phyloP scores from a whole-genome alignment of 2,888 invertebrate genomes.

The Latrodectus hesperus region DNA sequence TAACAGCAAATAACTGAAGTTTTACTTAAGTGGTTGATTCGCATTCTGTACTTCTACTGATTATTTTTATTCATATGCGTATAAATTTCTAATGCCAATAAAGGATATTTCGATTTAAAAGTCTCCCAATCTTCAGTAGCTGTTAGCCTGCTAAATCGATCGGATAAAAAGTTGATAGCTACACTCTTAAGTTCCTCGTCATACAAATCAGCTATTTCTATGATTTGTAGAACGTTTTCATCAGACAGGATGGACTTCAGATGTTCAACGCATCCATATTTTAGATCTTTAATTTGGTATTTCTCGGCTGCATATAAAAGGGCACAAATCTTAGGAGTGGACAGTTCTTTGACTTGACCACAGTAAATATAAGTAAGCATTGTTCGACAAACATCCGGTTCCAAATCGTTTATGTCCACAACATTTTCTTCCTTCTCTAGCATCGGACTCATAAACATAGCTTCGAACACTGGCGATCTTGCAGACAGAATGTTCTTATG shows the following conservation, averaged over 20 bases:
- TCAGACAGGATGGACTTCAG: background rate
- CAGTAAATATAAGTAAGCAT: background rate
- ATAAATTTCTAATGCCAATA: too few relatives aligned
- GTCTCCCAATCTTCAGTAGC: background rate
- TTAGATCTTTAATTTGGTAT: conserved; percentile 6
- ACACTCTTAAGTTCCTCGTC: conserved; percentile 1
- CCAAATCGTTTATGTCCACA: conserved; percentile 2
- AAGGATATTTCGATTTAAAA: too few relatives aligned
- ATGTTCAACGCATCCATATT: background rate
- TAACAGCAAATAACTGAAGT: too few relatives aligned
- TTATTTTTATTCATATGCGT: too few relatives aligned
- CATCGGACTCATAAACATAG: conserved; percentile 4
- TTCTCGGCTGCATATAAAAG: conserved; percentile 10
- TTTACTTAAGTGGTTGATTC: too few relatives aligned
- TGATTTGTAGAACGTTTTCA: background rate
- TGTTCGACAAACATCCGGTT: background rate
- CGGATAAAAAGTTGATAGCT: background rate
- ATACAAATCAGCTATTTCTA: conserved; percentile 8
- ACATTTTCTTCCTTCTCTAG: background rate
- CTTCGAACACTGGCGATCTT: conserved; percentile 18
- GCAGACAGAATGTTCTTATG: too few relatives aligned
- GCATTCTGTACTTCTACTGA: too few relatives aligned
- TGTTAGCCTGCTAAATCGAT: background rate
- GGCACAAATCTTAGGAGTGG: background rate
- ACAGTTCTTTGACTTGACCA: background rate